A percentile compares a stretch with the other conserved stretches of the same genome.
These are phyloP conservation scores for Shargacucullia verbasci DNA, from an alignment of 2,888 invertebrate genomes.

Conservation along the genomic window DNA sequence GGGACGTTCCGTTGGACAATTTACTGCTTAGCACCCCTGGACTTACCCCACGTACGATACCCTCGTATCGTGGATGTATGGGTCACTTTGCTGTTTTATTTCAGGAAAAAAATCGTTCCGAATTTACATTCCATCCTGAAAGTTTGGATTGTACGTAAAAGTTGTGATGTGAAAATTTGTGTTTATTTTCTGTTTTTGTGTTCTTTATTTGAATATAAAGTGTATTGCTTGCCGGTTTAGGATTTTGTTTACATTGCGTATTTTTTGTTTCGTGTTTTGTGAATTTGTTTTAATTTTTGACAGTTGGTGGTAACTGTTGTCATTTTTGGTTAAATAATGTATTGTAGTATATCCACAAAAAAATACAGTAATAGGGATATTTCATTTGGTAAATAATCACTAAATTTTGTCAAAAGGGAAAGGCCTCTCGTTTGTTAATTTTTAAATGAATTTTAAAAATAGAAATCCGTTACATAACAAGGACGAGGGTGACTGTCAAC, in stretches of 20 bases:
- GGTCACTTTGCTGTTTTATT: slow-evolving; percentile 41
- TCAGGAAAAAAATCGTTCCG: slow-evolving; percentile 20
- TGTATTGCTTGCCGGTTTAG: slow-evolving; percentile 6
- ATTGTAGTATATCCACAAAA: too few species aligned
- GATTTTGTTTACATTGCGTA: not conserved
- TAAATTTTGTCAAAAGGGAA: too few species aligned
- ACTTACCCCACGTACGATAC: slow-evolving; percentile 50
- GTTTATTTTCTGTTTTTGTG: slow-evolving; percentile 42
- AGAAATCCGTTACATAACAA: slow-evolving; percentile 11
- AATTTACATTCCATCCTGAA: slow-evolving; percentile 48
- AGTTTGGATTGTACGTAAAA: slow-evolving; percentile 47
- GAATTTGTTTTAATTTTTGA: not conserved
- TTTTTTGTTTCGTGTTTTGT: not conserved
- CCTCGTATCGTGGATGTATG: slow-evolving; percentile 49
- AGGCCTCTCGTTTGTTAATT: too few species aligned
- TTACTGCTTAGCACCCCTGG: slow-evolving; percentile 48
- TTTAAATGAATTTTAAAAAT: slow-evolving; percentile 9
- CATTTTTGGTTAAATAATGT: too few species aligned
- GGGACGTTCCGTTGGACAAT: slow-evolving; percentile 32
- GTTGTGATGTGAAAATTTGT: slow-evolving; percentile 33
- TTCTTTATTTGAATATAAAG: slow-evolving; percentile 34
- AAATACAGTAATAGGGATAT: too few species aligned
- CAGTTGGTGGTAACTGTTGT: too few species aligned
- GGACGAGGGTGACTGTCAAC: slow-evolving; percentile 43
- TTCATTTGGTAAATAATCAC: too few species aligned